Base-by-base conservation (phyloP, 2,797 vertebrate genomes). In the Phataginus tricuspis region DNA sequence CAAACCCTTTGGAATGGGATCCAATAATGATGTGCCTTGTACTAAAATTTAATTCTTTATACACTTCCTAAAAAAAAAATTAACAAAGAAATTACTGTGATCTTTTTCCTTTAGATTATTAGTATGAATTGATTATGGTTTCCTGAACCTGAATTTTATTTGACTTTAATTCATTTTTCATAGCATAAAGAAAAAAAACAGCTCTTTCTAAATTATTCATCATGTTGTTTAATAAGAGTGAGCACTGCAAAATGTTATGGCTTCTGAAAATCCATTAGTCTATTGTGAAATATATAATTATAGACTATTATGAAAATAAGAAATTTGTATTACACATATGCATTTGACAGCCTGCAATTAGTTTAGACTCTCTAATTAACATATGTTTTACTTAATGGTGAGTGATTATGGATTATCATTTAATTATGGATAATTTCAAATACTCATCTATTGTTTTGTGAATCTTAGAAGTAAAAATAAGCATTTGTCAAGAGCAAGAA, bases 371-470 rank as follows among this genome's bases (percentile, higher is more conserved):
- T 86, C 95, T 97, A 97, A 97, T 97, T 97, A 97, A 96, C 94
- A 97, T 97, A 97, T 96, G 92, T 96, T 98, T 97, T 96, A 95
- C 92, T 97, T 98, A 97, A 96, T 97, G 92, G 92, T 96, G 90
- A 97, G 63, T 94, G 93, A 96, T 97, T 97, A 97, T 94, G 86
- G 77, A 97, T 96, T 98, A 96, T 96, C 93, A 97, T 97, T 98
- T 98, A 97, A 97, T 98, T 96, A 94, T 51, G 31, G 77, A 96
- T 93, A 97, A 97, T 96, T 97, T 95, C 64, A 97, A 96, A 90
- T 85, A 75, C 68, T 92, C 90, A 71, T 92, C 68, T 94, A 27
- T 68, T 86, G 96, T 95, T 95, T 89, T 59, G 45, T 84, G 69
- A 96, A 91, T 96, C 66, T 89, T 95, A 91, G 29, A 95, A 95